Percentiles rank a stretch among this genome's conserved stretches.
These are phyloP conservation scores for Diorhabda elongata DNA, from an alignment of 1,140 invertebrate species.

Conservation along the genomic window DNA sequence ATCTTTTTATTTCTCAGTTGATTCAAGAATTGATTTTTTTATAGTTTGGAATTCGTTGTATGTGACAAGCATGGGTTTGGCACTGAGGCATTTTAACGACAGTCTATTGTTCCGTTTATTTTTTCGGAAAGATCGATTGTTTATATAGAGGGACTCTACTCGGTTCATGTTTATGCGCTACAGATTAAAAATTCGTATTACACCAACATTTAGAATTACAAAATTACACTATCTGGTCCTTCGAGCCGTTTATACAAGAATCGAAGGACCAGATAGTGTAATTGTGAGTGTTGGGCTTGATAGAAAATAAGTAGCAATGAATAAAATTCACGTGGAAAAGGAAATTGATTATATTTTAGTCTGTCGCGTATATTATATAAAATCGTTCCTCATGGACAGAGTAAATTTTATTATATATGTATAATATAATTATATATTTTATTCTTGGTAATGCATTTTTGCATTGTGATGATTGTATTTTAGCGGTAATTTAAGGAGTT, in stretches of 20 bases:
- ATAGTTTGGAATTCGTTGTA: conserved; percentile 22
- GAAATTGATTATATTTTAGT: conserved; percentile 1
- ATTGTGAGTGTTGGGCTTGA: background rate
- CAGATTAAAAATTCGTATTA: background rate
- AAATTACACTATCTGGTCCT: background rate
- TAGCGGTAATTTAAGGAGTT: conserved; percentile 66
- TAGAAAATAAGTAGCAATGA: background rate
- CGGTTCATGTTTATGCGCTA: conserved; percentile 33
- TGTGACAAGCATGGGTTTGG: conserved; percentile 34
- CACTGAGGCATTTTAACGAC: conserved; percentile 27
- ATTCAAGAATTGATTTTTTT: background rate
- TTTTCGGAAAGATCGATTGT: conserved; percentile 41
- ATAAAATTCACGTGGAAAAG: conserved; percentile 11
- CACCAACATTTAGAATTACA: background rate
- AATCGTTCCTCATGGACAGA: conserved; percentile 46
- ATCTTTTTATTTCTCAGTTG: conserved; percentile 20
- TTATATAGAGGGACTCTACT: conserved; percentile 44
- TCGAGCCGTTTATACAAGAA: too few relatives aligned
- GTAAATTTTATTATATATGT: conserved; percentile 62
- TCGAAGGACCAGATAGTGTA: too few relatives aligned
- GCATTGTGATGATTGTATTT: conserved; percentile 71
- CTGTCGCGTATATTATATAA: conserved; percentile 3
- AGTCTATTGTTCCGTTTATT: conserved; percentile 8
- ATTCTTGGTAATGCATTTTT: conserved; percentile 72
- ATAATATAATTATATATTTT: conserved; percentile 70